Evolutionary conservation across 2,888 invertebrate genomes (phyloP), one percentile per base, ranked within the genome.

Genomic region (Cetonia aurata): DNA sequence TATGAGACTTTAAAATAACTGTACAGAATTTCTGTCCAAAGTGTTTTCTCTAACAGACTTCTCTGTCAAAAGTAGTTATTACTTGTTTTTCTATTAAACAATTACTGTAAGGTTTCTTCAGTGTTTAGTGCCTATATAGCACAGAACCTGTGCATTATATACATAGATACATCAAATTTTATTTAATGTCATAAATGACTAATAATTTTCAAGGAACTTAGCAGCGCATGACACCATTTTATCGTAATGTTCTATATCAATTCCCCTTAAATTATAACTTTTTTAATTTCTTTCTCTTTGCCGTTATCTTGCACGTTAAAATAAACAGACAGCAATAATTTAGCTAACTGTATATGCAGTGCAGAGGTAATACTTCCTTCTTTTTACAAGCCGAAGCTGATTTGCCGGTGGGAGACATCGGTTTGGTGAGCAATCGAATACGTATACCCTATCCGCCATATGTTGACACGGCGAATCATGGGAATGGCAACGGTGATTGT

Each of bases 311-410:
- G 8, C 17, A 56, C 17, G 56, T 25, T 15, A 50, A 56, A 56
- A 56, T 37, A 13, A 56, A 56, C 37, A 15, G 15, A 33, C 37
- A 56, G 56, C 33, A 56, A 33, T 37, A 41, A 56, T 56, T 56
- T 37, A 56, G 37, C n/a, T 59, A 59, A 59, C 59, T 59, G 59
- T 59, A 59, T 44, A 31, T 44, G 25, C 19, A 59, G 44, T 12
- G n/a, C n/a, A 13, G 44, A 50, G 44, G 25, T 44, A 44, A 59
- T 59, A 59, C 44, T 59, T 59, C 44, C 59, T 44, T 25, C 8
- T 19, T 25, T 37, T 56, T 56, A 56, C 31, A 17, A 33, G 33
- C 25, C 25, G 25, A 25, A 25, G 25, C 25, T 4, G 4, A 25
- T 25, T 25, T 25, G 4, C 25, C 25, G 25, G 25, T 25, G 25